These are phyloP conservation scores for Drosophila anomelani DNA, from an alignment of 2,888 invertebrate species.

Conservation along the genomic window DNA sequence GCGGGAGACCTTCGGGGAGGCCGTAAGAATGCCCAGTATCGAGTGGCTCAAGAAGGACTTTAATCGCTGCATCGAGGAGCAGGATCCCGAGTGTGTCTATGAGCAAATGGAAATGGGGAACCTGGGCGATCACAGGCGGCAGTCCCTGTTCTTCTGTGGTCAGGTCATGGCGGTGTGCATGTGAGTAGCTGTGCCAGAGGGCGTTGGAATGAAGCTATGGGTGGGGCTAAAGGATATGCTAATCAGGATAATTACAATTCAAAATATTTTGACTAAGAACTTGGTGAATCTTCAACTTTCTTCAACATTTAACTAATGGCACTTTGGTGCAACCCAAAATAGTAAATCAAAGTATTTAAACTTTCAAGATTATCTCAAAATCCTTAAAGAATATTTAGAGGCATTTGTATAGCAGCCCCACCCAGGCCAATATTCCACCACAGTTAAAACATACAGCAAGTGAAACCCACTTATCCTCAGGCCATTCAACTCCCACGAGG, in stretches of 20 bases:
- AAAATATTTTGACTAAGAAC: background rate
- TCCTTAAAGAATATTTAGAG: background rate
- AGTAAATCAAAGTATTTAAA: background rate
- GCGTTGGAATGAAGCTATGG: background rate
- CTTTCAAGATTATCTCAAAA: background rate
- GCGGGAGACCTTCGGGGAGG: conserved; percentile 59
- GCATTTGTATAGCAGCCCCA: background rate
- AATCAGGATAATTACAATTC: background rate
- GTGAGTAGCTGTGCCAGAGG: conserved; percentile 87
- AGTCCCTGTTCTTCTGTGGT: conserved; percentile 94
- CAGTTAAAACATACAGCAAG: conserved; percentile 18
- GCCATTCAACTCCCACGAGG: conserved; percentile 93
- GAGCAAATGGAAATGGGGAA: conserved; percentile 89
- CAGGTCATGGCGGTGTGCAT: conserved; percentile 87
- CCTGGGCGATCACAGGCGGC: conserved; percentile 93
- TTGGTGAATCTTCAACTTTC: background rate
- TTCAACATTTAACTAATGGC: background rate
- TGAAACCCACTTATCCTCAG: conserved; percentile 83
- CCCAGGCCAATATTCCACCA: background rate
- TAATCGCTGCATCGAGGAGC: conserved; percentile 91
- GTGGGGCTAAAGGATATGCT: conserved; percentile 82
- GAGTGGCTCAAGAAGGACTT: conserved; percentile 94
- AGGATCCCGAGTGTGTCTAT: conserved; percentile 92
- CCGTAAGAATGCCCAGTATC: conserved; percentile 82
- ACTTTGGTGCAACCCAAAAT: background rate